Conservation (phyloP, 2,113 vertebrate genomes). For the Rhynchopsitta pachyrhyncha region DNA sequence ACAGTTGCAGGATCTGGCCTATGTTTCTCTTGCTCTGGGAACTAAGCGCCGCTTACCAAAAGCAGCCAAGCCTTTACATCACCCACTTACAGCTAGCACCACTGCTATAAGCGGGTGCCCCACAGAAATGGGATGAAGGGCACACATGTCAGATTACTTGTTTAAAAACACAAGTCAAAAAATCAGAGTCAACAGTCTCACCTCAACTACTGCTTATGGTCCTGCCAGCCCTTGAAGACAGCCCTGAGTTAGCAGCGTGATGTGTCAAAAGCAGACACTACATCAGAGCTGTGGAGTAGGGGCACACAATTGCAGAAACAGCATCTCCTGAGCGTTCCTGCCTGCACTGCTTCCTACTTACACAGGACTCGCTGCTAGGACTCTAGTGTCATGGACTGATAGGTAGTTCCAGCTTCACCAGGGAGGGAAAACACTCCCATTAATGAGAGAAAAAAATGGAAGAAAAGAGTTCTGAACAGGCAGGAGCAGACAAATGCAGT, state of each 20-base stretch:
- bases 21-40: neutral
- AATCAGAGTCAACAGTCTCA: neutral
- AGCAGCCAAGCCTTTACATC: neutral
- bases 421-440: accelerated
- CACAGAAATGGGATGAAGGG: neutral
- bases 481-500: neutral
- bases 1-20: neutral
- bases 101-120: neutral
- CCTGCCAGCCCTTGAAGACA: accelerated
- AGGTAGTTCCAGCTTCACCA: neutral
- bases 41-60: neutral
- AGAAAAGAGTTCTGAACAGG: neutral
- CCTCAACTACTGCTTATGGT: neutral
- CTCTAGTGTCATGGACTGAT: accelerated
- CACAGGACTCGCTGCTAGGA: neutral
- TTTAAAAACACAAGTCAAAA: neutral
- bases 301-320: neutral
- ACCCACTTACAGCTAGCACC: neutral
- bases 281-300: neutral
- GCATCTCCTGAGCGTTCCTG: neutral
- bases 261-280: neutral
- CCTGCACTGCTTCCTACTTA: accelerated
- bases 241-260: accelerated
- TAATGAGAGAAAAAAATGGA: neutral
- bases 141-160: accelerated